Base-by-base conservation (phyloP, 1,140 invertebrate species). In the Drepana arcuata region DNA sequence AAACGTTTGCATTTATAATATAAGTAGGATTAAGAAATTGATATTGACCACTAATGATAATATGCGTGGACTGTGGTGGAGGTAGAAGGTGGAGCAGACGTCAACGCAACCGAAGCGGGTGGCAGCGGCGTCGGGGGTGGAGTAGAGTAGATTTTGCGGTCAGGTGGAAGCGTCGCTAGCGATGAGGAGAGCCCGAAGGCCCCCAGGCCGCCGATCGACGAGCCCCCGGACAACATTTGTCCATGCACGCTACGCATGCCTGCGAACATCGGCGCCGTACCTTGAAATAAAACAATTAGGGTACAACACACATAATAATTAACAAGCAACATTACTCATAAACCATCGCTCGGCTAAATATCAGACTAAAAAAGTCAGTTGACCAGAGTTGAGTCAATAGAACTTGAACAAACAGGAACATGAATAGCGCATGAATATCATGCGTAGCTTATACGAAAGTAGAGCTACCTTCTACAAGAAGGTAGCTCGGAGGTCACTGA, bases 231-330 rank as follows among this genome's bases (percentile, higher is more conserved):
- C 16, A 78, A 34, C 71, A 79, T 75, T 40, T 79, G 74, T 9
- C 72, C 64, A 28, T 79, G 74, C 6, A 79, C 63, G 2, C 67
- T 54, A 7, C 74, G 61, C 59, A 79, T 70, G 1, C 69, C 69
- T 13, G 72, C 56, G 34, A 73, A 77, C 69, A 77, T 72, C 7
- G 66, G 47, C 29, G 66, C 45, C 29, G 71, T 46, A 43, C 71
- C 71, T 74, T 46, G 12, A 35, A 42, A 35, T 16, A 36, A 33
- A 34, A 37, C 7, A n/a, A n/a, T n/a, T n/a, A n/a, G n/a, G n/a
- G n/a, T n/a, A n/a, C n/a, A n/a, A n/a, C n/a, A n/a, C n/a, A n/a
- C n/a, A n/a, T n/a, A n/a, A n/a, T n/a, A n/a, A n/a, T n/a, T n/a
- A n/a, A n/a, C n/a, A n/a, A n/a, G n/a, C n/a, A n/a, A n/a, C n/a